Conservation (phyloP, 2,113 vertebrate species). For the Heterochromis multidens region DNA sequence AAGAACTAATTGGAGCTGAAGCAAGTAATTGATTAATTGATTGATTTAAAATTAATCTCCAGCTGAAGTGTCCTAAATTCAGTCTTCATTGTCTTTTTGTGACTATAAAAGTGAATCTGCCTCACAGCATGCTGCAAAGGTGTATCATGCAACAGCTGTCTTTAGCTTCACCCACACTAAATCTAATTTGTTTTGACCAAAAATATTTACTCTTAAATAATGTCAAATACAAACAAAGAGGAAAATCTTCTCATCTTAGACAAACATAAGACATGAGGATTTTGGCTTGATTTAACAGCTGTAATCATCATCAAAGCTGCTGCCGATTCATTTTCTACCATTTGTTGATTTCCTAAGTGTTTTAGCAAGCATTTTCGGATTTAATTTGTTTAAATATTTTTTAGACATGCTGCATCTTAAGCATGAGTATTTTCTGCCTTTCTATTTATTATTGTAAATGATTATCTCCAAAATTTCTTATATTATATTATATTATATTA, state of each 20-base stretch:
- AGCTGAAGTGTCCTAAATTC: background rate
- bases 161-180: background rate
- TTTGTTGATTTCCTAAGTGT: background rate
- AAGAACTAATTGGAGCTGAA: background rate
- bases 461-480: background rate
- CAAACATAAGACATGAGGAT: accelerated
- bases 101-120: background rate
- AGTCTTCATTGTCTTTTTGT: background rate
- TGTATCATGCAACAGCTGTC: background rate
- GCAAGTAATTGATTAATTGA: background rate
- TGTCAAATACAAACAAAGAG: background rate
- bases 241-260: background rate
- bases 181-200: background rate
- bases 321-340: background rate
- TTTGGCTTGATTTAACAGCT: background rate
- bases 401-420: background rate
- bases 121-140: background rate
- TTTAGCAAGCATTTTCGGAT: background rate
- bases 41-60: background rate
- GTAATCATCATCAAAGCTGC: background rate
- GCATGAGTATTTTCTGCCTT: accelerated
- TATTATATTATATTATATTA: too few relatives aligned
- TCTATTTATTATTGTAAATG: background rate
- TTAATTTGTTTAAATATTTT: background rate
- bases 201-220: background rate